A percentile compares a stretch with the other conserved stretches of the same genome.
These are phyloP conservation scores for Cryptotermes secundus DNA, from an alignment of 1,140 invertebrate genomes.

Conservation along the genomic window DNA sequence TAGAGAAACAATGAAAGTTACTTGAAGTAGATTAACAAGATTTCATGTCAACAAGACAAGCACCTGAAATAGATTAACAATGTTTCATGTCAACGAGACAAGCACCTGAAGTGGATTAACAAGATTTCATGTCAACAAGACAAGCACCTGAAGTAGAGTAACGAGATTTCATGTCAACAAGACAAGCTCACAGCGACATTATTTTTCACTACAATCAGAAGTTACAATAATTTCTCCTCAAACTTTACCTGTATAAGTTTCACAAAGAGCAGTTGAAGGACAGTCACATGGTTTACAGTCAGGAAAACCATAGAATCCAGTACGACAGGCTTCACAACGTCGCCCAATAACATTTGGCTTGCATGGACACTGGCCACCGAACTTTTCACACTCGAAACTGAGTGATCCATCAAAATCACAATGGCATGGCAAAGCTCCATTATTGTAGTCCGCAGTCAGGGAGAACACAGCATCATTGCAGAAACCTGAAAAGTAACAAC, in stretches of 20 bases:
- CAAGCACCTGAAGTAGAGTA: too few species aligned
- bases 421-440: slow-evolving; percentile 83
- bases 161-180: background rate
- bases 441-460: slow-evolving; percentile 91
- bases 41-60: too few species aligned
- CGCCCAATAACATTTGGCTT: slow-evolving; percentile 92
- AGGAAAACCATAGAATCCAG: slow-evolving; percentile 94
- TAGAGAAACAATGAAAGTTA: too few species aligned
- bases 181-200: background rate
- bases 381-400: slow-evolving; percentile 84
- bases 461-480: slow-evolving; percentile 91
- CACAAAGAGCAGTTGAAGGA: slow-evolving; percentile 78
- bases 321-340: slow-evolving; percentile 84
- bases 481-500: slow-evolving; percentile 60
- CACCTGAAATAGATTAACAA: too few species aligned
- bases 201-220: slow-evolving; percentile 1
- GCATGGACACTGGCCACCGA: slow-evolving; percentile 96
- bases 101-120: too few species aligned
- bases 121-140: too few species aligned
- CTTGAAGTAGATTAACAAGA: too few species aligned
- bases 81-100: too few species aligned
- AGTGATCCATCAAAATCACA: slow-evolving; percentile 88
- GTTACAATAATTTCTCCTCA: background rate
- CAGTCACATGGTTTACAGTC: slow-evolving; percentile 87
- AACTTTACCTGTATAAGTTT: slow-evolving; percentile 58